Percentiles rank a stretch among this genome's conserved stretches.
Evolutionary conservation across 1,140 invertebrate species (phyloP).

Genomic region (Drosophila sulfurigaster): DNA sequence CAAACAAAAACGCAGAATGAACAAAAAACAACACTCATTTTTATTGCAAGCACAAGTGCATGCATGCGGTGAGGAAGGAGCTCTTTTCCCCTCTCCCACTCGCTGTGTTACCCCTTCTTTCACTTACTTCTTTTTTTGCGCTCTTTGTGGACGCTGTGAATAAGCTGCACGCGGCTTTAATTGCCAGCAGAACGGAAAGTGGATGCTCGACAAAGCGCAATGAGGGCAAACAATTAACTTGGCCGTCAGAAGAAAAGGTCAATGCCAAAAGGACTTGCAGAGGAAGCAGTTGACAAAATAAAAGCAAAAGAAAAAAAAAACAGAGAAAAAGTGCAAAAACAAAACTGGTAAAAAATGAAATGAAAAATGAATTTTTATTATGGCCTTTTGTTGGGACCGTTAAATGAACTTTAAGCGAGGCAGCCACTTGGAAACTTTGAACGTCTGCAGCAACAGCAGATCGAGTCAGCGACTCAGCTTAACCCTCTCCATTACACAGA

Average conservation of each 20-base stretch:
- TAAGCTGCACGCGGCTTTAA: constrained; percentile 67
- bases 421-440: constrained; percentile 75
- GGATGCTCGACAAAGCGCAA: constrained; percentile 44
- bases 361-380: constrained; percentile 62
- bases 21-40: constrained; percentile 55
- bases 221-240: constrained; percentile 73
- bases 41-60: constrained; percentile 48
- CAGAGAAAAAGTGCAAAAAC: constrained; percentile 8
- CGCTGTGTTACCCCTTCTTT: constrained; percentile 1
- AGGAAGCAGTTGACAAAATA: constrained; percentile 24
- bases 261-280: constrained; percentile 15
- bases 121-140: not conserved
- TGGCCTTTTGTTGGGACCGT: constrained; percentile 44
- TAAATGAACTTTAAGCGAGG: constrained; percentile 74
- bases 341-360: constrained; percentile 43
- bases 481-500: constrained; percentile 17
- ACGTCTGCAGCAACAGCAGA: constrained; percentile 54
- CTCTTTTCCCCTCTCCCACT: not conserved
- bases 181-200: constrained; percentile 46
- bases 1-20: constrained; percentile 64
- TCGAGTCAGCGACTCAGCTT: constrained; percentile 36
- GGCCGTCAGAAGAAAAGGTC: constrained; percentile 56
- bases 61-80: constrained; percentile 2
- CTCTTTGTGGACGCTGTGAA: constrained; percentile 48
- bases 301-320: not conserved